phyloP scores from a whole-genome alignment of 2,888 invertebrate species.

The Torymus texanus region DNA sequence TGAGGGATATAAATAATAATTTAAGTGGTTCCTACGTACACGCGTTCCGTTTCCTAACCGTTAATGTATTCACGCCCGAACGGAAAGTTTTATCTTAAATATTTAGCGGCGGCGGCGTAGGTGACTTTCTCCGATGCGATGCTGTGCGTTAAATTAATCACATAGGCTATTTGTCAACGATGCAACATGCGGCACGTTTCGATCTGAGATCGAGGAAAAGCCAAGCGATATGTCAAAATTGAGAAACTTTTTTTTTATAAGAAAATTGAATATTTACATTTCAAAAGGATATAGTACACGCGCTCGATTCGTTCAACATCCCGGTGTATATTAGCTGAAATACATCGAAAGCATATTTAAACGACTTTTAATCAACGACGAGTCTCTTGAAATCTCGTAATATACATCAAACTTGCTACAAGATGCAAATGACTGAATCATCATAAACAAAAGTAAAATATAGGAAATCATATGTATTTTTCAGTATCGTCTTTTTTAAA shows the following conservation, averaged over 20 bases:
- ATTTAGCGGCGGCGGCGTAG: too few relatives aligned
- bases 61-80: neutral
- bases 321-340: neutral
- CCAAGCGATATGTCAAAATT: too few relatives aligned
- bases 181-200: too few relatives aligned
- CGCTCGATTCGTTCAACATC: neutral
- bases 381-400: neutral
- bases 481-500: neutral
- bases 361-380: constrained; percentile 4
- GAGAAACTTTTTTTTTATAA: too few relatives aligned
- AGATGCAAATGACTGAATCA: constrained; percentile 40
- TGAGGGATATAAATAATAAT: neutral
- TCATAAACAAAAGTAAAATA: neutral
- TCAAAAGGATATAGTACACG: neutral
- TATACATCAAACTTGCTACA: constrained; percentile 2
- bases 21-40: neutral
- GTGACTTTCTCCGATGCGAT: too few relatives aligned
- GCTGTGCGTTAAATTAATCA: too few relatives aligned
- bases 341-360: neutral
- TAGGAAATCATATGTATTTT: neutral
- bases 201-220: too few relatives aligned
- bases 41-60: neutral
- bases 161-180: too few relatives aligned
- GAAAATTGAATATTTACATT: neutral
- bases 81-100: neutral